Conservation (phyloP, 2,888 invertebrate genomes). For the Drosophila merina region DNA sequence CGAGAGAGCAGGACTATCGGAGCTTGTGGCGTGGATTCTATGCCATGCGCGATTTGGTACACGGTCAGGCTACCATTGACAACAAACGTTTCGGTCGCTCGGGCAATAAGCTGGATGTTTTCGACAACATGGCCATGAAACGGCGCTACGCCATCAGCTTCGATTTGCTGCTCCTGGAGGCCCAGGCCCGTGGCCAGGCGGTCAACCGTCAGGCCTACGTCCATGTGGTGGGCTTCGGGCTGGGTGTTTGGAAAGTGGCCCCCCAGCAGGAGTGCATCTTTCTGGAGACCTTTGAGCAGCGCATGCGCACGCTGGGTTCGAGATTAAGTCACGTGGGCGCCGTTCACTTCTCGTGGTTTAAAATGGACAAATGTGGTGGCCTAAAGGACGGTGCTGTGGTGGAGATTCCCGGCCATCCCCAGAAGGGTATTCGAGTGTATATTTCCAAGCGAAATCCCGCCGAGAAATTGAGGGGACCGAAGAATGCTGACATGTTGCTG, state of each 20-base stretch:
- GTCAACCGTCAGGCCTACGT: slow-evolving; percentile 86
- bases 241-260: slow-evolving; percentile 88
- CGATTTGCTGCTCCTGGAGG: slow-evolving; percentile 87
- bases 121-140: slow-evolving; percentile 82
- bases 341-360: slow-evolving; percentile 88
- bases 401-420: slow-evolving; percentile 69
- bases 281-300: slow-evolving; percentile 87
- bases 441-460: slow-evolving; percentile 86
- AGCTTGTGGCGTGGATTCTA: slow-evolving; percentile 76
- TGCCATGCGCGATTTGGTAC: slow-evolving; percentile 68
- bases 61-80: slow-evolving; percentile 61
- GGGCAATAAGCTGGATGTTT: slow-evolving; percentile 72
- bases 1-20: slow-evolving; percentile 66
- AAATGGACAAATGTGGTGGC: slow-evolving; percentile 84
- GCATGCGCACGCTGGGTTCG: slow-evolving; percentile 85
- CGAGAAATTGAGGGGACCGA: slow-evolving; percentile 82
- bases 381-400: slow-evolving; percentile 84
- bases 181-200: slow-evolving; percentile 85
- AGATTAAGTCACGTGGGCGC: slow-evolving; percentile 86
- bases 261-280: slow-evolving; percentile 87
- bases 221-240: slow-evolving; percentile 88
- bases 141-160: slow-evolving; percentile 85
- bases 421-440: slow-evolving; percentile 85
- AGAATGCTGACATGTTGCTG: slow-evolving; percentile 84
- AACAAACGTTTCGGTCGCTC: slow-evolving; percentile 74